Conservation (phyloP, 2,797 vertebrate species). For the Hippoglossus hippoglossus region DNA sequence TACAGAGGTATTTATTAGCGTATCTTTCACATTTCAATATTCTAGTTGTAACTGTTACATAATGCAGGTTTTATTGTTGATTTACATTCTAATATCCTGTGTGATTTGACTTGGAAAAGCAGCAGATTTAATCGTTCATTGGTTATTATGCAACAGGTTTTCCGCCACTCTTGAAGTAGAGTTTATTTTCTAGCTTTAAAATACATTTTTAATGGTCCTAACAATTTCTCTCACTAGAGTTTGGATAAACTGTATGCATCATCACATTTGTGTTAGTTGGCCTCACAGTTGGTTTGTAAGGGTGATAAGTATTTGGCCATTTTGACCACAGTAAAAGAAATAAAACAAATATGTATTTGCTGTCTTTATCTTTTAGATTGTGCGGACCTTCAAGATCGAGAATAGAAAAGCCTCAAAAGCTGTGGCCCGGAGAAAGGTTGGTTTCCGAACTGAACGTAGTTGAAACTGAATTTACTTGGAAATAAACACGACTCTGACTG, state of each 20-base stretch:
- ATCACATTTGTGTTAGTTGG: no score
- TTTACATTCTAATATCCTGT: not conserved
- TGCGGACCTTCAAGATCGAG: conserved; percentile 96
- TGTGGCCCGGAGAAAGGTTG: conserved; percentile 94
- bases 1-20: not conserved
- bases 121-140: not conserved
- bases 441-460: conserved; percentile 10
- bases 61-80: not conserved
- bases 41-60: not conserved
- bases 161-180: no score
- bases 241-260: not conserved
- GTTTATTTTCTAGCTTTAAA: not conserved
- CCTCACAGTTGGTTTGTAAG: no score
- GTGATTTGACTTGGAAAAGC: not conserved
- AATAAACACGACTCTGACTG: accelerated
- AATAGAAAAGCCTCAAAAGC: conserved; percentile 96
- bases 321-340: no score
- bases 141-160: not conserved
- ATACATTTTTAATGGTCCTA: not conserved
- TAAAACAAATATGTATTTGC: no score
- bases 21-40: not conserved
- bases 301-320: no score
- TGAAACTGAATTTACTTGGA: not conserved
- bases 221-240: no score
- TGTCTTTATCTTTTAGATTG: conserved; percentile 81